Percentiles rank a stretch among this genome's conserved stretches.
These are phyloP conservation scores for Laticauda laticaudata DNA, from an alignment of 2,113 vertebrate genomes.

Conservation along the genomic window DNA sequence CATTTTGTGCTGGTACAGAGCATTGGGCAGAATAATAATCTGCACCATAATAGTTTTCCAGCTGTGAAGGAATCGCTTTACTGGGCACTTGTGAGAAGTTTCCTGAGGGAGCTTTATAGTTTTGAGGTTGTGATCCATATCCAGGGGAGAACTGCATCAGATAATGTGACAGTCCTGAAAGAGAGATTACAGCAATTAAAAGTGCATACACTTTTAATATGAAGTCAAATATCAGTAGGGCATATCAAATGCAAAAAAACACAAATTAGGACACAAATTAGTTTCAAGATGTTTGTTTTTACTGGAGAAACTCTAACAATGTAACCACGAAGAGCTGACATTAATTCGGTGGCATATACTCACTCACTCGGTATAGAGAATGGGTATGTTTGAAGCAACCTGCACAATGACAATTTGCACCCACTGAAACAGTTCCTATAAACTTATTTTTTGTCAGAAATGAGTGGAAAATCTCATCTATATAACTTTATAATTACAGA, in stretches of 20 bases:
- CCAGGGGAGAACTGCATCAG: slow-evolving; percentile 73
- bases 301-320: neutral
- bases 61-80: slow-evolving; percentile 74
- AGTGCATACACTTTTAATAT: neutral
- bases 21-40: slow-evolving; percentile 81
- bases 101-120: slow-evolving; percentile 71
- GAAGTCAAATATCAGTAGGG: neutral
- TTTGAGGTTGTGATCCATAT: slow-evolving; percentile 75
- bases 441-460: neutral
- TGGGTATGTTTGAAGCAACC: neutral
- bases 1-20: slow-evolving; percentile 71
- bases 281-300: neutral
- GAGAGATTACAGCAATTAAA: slow-evolving; percentile 29
- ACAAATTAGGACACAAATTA: slow-evolving; percentile 1
- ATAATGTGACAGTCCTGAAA: slow-evolving; percentile 82
- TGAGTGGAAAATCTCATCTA: neutral
- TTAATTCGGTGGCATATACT: neutral
- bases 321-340: too few relatives aligned
- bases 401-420: neutral
- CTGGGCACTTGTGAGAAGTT: slow-evolving; percentile 74
- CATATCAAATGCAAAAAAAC: neutral
- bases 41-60: slow-evolving; percentile 72
- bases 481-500: neutral
- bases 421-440: neutral
- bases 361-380: neutral